Evolutionary conservation across 2,113 vertebrate genomes (phyloP).

Genomic region (Podarcis raffonei): DNA sequence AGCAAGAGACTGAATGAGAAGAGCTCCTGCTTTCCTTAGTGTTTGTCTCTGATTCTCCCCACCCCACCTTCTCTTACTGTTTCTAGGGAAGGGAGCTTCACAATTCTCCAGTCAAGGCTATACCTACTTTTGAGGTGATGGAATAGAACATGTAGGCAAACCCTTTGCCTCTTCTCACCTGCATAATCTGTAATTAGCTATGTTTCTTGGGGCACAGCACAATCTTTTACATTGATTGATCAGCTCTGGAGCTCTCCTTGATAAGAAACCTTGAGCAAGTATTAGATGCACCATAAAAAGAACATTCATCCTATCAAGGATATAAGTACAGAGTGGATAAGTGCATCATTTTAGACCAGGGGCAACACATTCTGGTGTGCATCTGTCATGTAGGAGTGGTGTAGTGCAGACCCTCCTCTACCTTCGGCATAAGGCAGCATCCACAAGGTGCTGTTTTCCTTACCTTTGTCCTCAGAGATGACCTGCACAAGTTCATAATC

Average conservation of each 20-base stretch:
- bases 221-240: background rate
- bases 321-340: background rate
- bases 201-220: background rate
- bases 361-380: background rate
- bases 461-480: slow-evolving; percentile 93
- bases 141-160: background rate
- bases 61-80: background rate
- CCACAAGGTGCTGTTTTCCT: slow-evolving; percentile 5
- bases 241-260: background rate
- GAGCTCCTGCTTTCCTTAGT: too few relatives aligned
- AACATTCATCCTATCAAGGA: background rate
- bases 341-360: background rate
- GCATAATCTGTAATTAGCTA: background rate
- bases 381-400: background rate
- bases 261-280: too few relatives aligned
- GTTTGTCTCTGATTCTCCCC: background rate
- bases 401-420: background rate
- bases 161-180: background rate
- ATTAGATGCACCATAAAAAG: background rate
- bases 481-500: slow-evolving; percentile 91
- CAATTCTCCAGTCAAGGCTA: background rate
- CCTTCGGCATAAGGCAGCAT: slow-evolving; percentile 6
- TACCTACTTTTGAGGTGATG: background rate
- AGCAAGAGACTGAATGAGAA: background rate
- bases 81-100: background rate